These are phyloP conservation scores for Lateolabrax maculatus DNA, from an alignment of 2,797 vertebrate species.

Conservation along the genomic window DNA sequence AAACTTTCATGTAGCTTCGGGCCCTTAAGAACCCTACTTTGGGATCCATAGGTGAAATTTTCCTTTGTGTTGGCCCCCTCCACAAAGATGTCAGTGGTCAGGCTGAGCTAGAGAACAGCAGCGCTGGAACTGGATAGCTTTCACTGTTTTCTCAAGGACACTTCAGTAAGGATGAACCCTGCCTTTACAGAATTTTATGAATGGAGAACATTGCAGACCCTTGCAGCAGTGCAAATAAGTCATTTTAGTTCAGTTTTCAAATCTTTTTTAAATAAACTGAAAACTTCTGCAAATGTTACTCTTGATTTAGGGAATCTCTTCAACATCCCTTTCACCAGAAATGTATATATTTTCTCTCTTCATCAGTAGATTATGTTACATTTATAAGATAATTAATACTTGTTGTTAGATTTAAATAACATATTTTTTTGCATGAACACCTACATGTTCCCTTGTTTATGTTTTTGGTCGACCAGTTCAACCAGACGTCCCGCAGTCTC, in stretches of 20 bases:
- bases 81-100: conserved; percentile 23
- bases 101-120: not conserved
- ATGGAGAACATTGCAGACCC: not conserved
- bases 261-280: not conserved
- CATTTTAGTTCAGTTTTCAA: not conserved
- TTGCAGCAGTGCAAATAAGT: not conserved
- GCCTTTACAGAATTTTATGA: not conserved
- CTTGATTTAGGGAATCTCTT: not conserved
- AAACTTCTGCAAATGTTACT: not conserved
- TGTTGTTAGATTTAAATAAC: not conserved
- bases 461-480: not conserved
- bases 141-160: not conserved
- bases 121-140: not conserved
- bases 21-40: not conserved
- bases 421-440: not conserved
- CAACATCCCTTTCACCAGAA: not conserved
- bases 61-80: not conserved
- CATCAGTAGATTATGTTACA: not conserved
- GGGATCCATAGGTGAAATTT: not conserved
- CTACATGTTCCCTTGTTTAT: not conserved
- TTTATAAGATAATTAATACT: not conserved
- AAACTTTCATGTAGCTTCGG: not conserved
- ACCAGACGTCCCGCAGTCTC: not conserved
- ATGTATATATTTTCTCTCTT: not conserved
- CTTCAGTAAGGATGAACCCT: no score